Conservation (phyloP, 2,888 invertebrate genomes). For the Brachyptera risi region DNA sequence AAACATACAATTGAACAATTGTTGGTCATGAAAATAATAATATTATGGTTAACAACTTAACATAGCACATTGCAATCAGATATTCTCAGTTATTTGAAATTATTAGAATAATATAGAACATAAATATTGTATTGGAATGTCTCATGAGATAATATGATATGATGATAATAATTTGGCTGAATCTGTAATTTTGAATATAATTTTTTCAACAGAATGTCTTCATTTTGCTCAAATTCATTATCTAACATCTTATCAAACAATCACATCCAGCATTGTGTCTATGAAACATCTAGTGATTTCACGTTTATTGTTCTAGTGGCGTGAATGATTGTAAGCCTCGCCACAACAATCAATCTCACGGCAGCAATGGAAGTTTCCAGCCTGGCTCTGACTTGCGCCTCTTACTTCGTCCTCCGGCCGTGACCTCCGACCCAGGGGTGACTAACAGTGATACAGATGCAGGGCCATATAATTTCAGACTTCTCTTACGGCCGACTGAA, state of each 20-base stretch:
- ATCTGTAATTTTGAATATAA: background rate
- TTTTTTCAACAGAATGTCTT: background rate
- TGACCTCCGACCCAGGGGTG: constrained; percentile 31
- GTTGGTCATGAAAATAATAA: too few species aligned
- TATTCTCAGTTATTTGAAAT: too few species aligned
- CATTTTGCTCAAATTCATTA: background rate
- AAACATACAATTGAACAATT: too few species aligned
- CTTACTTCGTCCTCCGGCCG: constrained; percentile 44
- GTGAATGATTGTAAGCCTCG: background rate
- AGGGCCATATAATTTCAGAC: constrained; percentile 63
- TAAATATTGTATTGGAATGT: too few species aligned
- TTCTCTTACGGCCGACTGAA: constrained; percentile 57
- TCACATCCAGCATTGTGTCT: too few species aligned
- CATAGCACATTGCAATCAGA: too few species aligned
- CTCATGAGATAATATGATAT: background rate
- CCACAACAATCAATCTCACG: background rate
- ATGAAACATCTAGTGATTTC: too few species aligned
- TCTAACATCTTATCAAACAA: too few species aligned
- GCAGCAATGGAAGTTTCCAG: constrained; percentile 39
- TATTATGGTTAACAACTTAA: too few species aligned
- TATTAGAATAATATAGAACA: too few species aligned
- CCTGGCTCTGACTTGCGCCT: constrained; percentile 50
- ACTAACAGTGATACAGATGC: constrained; percentile 46
- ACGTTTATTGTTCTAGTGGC: background rate
- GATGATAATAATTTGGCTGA: background rate